Conservation (phyloP, 1,140 invertebrate species). For the Papilio polyxenes region DNA sequence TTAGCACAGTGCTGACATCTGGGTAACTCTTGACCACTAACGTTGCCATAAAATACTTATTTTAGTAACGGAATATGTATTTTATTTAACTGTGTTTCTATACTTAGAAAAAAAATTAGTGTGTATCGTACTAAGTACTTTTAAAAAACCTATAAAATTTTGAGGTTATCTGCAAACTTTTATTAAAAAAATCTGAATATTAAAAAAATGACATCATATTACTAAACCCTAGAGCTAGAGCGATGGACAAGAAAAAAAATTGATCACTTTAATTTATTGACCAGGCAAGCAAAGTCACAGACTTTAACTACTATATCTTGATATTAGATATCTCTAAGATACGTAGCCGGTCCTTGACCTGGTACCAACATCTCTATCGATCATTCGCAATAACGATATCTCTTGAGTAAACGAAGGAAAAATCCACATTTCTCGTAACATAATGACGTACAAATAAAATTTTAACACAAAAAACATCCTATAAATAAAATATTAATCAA, state of each 20-base stretch:
- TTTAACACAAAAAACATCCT: not conserved
- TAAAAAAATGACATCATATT: too few species aligned
- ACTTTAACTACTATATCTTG: not conserved
- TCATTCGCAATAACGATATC: not conserved
- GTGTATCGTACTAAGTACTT: too few species aligned
- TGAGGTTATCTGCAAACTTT: too few species aligned
- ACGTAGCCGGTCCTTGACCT: constrained; percentile 3
- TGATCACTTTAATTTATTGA: not conserved
- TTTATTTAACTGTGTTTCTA: not conserved
- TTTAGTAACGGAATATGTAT: not conserved
- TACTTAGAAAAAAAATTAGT: not conserved
- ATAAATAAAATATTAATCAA: not conserved
- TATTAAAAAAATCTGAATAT: too few species aligned
- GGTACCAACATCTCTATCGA: not conserved
- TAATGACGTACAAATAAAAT: not conserved
- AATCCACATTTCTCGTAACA: not conserved
- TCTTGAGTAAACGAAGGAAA: constrained; percentile 16
- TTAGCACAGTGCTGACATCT: not conserved
- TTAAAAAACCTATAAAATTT: too few species aligned
- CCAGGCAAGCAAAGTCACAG: not conserved
- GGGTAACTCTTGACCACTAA: not conserved
- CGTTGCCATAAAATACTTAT: not conserved
- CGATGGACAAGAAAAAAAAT: too few species aligned
- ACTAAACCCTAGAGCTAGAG: too few species aligned
- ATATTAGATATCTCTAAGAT: not conserved